Base-by-base conservation (phyloP, 2,888 invertebrate species). In the Caenorhabditis angaria region DNA sequence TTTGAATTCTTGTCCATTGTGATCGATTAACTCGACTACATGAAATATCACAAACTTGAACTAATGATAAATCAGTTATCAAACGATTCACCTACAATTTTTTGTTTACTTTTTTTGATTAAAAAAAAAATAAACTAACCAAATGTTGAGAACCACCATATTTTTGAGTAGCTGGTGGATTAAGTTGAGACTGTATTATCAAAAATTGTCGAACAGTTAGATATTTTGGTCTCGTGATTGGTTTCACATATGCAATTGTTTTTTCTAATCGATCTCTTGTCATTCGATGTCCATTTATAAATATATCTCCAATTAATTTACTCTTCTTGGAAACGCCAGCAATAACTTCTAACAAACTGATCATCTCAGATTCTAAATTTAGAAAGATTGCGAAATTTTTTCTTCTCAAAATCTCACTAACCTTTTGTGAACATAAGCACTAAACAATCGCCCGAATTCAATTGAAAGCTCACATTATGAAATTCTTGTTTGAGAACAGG, bases 191-290 rank as follows among this genome's bases (percentile, higher is more conserved):
- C 22, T 51, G 56, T 28, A 68, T 56, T 4, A 63, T 48, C 5
- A 96, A 89, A 1, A 94, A 94, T 88, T 95, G 94, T 74, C 93
- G 91, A n/a, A 94, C 94, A 5, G 94, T 94, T 91, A 96, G 92
- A 76, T 93, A 91, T 0, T 93, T 92, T 86, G 93, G 41, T 14
- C 18, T 12, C 18, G 10, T 18, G 2, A 41, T 14, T 3, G 10
- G 6, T 14, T 41, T 41, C 41, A 41, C 41, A 14, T 41, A 41
- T 12, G 41, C 6, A 0, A 93, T 91, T 18, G 93, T 90, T 59
- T 91, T 91, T 62, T 92, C 90, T 53, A 96, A 90, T 18, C 92
- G 91, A 4, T 66, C 54, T 12, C 64, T 90, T 22, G 92, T 91
- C 51, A 94, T 92, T 51, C 92, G 91, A 87, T 94, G 93, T 0